These are phyloP conservation scores for Napeogenes sylphis DNA, from an alignment of 2,888 invertebrate genomes.

Conservation along the genomic window DNA sequence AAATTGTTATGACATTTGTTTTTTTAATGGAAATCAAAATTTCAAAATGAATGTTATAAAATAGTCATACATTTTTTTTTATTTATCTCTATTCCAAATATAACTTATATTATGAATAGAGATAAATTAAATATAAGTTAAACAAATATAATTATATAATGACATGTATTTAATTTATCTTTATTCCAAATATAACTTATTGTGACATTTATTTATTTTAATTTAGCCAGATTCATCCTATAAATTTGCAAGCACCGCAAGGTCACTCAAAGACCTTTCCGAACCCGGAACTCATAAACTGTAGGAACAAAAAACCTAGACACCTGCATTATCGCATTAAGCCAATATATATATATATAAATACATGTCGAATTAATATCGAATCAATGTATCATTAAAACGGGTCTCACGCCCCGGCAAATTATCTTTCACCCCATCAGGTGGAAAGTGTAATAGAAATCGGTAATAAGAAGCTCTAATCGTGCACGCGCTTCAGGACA, in stretches of 20 bases:
- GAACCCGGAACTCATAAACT: slow-evolving; percentile 28
- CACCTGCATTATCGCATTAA: slow-evolving; percentile 49
- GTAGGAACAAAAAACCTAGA: slow-evolving; percentile 50
- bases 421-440: slow-evolving; percentile 75
- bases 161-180: no score
- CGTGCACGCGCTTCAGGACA: slow-evolving; percentile 58
- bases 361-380: slow-evolving; percentile 72
- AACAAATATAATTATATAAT: no score
- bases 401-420: slow-evolving; percentile 70
- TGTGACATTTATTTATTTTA: no score
- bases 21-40: no score
- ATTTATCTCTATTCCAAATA: no score
- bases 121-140: no score
- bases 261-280: neutral
- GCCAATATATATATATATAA: slow-evolving; percentile 40
- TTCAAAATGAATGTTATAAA: no score
- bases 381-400: slow-evolving; percentile 73
- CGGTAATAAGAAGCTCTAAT: slow-evolving; percentile 73
- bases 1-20: no score
- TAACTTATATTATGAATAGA: no score
- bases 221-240: no score
- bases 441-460: slow-evolving; percentile 76
- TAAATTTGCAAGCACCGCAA: neutral
- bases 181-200: no score
- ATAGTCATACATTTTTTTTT: no score